Base-by-base conservation (phyloP, 2,888 invertebrate genomes). In the Anthrax anthrax region DNA sequence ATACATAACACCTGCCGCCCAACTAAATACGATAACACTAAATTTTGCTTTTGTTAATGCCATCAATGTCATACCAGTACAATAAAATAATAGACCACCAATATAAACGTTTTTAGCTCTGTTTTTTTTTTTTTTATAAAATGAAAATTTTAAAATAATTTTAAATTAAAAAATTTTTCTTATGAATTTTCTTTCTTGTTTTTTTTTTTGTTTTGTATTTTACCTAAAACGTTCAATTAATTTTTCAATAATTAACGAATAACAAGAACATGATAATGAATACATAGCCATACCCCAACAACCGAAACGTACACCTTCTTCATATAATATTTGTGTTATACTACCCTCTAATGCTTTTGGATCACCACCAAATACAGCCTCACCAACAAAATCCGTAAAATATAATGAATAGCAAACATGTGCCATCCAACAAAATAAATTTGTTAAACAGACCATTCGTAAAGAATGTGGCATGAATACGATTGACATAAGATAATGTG, bases 371-470 rank as follows among this genome's bases (percentile, higher is more conserved):
- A 63, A 66, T 40, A 65, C 64, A 32, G 67, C 62, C 53, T 65
- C 67, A 1, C 66, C 64, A 38, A 68, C 95, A 60, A 94, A 96
- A 69, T 95, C 94, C 0, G 95, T 96, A 65, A 96, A 95, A 67
- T 94, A 95, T 8, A 96, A 71, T 0, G 94, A 94, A 63, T 95
- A 96, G 65, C 94, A 94, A 39, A 96, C 92, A 56, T 96, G 86
- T 0, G 94, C 90, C 92, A 94, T 95, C 95, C 95, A 96, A 62
- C 92, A 94, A 69, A 95, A 95, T 34, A 95, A 73, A 71, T 95
- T 95, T 14, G 95, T 95, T 51, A 92, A 63, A 60, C 95, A 95
- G 13, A 95, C 77, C 60, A 90, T 79, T 32, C 84, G 75, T 53
- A 95, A 71, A 0, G 90, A 91, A 57, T 72, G 72, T 0, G 96